phyloP scores from a whole-genome alignment of 2,888 invertebrate species.

The Acanthosepion lycidas region DNA sequence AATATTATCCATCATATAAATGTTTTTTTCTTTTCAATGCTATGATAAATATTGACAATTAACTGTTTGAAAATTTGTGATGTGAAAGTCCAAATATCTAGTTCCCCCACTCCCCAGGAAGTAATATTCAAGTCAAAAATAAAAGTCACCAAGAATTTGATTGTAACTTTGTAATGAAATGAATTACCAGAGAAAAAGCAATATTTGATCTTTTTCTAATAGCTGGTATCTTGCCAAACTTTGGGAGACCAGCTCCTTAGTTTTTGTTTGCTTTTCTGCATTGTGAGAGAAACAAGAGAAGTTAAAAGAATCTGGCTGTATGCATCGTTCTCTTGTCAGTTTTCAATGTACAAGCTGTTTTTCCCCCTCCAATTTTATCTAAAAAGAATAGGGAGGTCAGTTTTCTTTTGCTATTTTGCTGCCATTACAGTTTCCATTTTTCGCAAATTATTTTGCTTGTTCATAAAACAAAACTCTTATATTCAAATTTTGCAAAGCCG shows the following conservation, averaged over 20 bases:
- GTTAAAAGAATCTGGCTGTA: not conserved
- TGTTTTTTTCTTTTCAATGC: not conserved
- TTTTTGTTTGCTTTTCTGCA: not conserved
- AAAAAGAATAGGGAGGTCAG: not conserved
- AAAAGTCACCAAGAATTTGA: not conserved
- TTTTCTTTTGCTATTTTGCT: not conserved
- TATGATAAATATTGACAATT: not conserved
- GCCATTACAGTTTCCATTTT: not conserved
- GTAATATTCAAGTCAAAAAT: not conserved
- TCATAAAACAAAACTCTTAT: not conserved
- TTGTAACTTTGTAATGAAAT: not conserved
- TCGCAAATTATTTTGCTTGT: not conserved
- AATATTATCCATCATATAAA: not conserved
- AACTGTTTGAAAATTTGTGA: not conserved
- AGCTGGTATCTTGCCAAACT: not conserved
- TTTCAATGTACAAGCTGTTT: not conserved
- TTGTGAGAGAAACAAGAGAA: not conserved
- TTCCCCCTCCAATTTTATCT: not conserved
- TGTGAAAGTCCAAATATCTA: not conserved
- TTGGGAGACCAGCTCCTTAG: not conserved
- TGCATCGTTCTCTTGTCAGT: not conserved
- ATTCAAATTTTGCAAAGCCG: not conserved
- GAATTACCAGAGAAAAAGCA: constrained; percentile 1
- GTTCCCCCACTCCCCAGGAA: not conserved
- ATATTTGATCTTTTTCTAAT: not conserved